Percentiles rank a stretch among this genome's conserved stretches.
Evolutionary conservation across 2,113 vertebrate species (phyloP).

Genomic region (Noturus placidus): DNA sequence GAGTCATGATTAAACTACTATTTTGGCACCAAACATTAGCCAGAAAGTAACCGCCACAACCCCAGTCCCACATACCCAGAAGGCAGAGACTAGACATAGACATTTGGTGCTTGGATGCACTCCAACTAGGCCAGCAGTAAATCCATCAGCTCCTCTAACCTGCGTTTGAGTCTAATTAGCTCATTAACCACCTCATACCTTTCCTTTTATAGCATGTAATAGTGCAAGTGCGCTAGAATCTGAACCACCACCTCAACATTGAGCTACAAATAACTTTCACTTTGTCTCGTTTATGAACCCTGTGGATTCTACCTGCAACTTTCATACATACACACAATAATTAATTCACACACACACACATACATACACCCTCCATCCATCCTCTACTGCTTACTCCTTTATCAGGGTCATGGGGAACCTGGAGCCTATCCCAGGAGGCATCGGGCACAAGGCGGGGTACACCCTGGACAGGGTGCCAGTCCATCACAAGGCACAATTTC

Average conservation of each 20-base stretch:
- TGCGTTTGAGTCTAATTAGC: slow-evolving; percentile 11
- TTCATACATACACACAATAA: no score
- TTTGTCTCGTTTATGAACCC: neutral
- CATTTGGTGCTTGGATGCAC: neutral
- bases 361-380: no score
- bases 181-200: slow-evolving; percentile 18
- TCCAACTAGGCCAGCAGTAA: neutral
- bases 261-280: neutral
- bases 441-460: no score
- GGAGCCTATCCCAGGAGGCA: no score
- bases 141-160: neutral
- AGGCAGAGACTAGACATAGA: neutral
- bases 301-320: neutral
- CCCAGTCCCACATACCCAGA: neutral
- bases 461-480: no score
- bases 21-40: neutral
- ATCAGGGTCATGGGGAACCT: no score
- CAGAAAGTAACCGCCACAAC: neutral
- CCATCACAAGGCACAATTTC: no score
- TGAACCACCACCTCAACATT: neutral
- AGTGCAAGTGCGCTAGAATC: neutral
- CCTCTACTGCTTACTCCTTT: no score
- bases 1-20: neutral
- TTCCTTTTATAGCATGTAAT: neutral
- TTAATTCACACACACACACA: no score